Evolutionary conservation across 1,140 invertebrate genomes (phyloP), one percentile per base, ranked within the genome.

Genomic region (Riptortus pedestris): DNA sequence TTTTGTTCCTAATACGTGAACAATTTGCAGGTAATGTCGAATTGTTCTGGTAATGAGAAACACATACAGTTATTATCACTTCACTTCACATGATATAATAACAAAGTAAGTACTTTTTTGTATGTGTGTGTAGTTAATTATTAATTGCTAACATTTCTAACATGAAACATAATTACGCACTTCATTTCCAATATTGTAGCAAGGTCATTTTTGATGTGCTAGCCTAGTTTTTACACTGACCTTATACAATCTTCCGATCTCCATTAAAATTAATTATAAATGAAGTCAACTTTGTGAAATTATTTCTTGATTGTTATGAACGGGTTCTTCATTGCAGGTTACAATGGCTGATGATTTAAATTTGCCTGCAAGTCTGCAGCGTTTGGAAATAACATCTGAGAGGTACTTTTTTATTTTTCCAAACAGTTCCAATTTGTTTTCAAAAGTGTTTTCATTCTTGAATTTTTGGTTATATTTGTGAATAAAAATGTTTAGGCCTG

Each of bases 351-450:
- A 64, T 43, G 63, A 59, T 28, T 47, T 65, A 38, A 66, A 64
- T 62, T 61, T 68, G 47, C 67, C 67, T 31, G 65, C 65, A 52
- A 68, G 60, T 59, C 55, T 68, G 26, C 65, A 68, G 58, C 60
- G 65, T 48, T 45, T 68, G 28, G 65, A 64, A 22, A 66, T 68
- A 11, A 64, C 48, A 20, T 63, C 67, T 16, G 55, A 66, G 43
- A 68, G 63, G 67, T 68, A 51, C 16, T 31, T 58, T n/a, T 62
- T 51, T 29, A 38, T 29, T 51, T 33, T 51, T 18, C 16, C 29
- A 26, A 0, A 33, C 7, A 33, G 18, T 43, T 55, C 1, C 28
- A 7, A 43, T 20, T 62, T n/a, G 16, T 26, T 48, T 43, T 26
- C 7, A 14, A 16, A 47, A 27, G 14, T 38, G 9, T 24, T 2